Evolutionary conservation across 2,797 vertebrate genomes (phyloP).

Genomic region (Monodelphis domestica): DNA sequence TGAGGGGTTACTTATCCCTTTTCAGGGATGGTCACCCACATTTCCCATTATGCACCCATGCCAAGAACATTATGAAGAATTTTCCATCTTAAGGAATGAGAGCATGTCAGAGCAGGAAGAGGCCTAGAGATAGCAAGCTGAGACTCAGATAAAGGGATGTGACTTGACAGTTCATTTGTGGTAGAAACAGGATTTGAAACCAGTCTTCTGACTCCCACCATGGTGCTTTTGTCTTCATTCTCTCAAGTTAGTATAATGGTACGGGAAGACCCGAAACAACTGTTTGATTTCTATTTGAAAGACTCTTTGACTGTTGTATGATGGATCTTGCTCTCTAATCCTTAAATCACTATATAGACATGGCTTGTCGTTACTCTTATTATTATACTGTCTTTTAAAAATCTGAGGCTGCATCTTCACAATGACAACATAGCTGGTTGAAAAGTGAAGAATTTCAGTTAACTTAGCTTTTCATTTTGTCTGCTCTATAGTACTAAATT

Average conservation of each 20-base stretch:
- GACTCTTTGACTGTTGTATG: not conserved
- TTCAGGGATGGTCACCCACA: too few relatives aligned
- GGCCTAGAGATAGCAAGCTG: not conserved
- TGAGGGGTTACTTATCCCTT: too few relatives aligned
- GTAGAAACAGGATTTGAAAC: not conserved
- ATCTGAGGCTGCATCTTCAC: not conserved
- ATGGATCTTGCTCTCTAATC: not conserved
- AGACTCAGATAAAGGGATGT: not conserved
- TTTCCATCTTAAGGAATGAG: not conserved
- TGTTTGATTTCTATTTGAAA: not conserved
- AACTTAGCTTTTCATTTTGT: not conserved
- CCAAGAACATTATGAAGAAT: not conserved
- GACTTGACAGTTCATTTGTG: not conserved
- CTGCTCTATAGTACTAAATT: not conserved
- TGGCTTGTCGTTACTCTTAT: not conserved
- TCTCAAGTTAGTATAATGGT: not conserved
- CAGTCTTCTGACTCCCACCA: not conserved
- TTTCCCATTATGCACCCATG: not conserved
- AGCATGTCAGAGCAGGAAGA: not conserved
- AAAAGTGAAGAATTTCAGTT: not conserved
- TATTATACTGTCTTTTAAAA: not conserved
- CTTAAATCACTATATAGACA: not conserved
- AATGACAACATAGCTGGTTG: not conserved
- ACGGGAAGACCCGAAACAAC: not conserved
- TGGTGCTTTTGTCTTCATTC: not conserved